These are phyloP conservation scores for Acanthaster planci DNA, from an alignment of 35 echinoderm and acorn worm genomes.

Conservation along the genomic window DNA sequence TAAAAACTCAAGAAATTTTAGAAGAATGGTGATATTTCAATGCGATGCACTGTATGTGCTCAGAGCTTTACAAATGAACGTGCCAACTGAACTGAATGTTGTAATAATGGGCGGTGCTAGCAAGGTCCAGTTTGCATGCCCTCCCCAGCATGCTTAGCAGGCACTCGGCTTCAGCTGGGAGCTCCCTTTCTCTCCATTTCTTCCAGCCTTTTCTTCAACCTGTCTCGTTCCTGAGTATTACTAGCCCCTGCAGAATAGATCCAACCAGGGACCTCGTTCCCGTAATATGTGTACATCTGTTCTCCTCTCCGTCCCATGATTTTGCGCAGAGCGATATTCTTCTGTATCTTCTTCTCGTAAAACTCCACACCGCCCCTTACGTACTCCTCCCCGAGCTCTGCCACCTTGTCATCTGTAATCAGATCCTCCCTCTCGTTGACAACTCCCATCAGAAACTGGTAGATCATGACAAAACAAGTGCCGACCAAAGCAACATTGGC, in stretches of 20 bases:
- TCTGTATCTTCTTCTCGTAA: conserved; percentile 70
- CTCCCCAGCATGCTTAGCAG: too few species aligned
- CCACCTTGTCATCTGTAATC: conserved; percentile 53
- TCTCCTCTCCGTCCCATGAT: conserved; percentile 78
- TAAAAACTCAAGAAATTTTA: too few species aligned
- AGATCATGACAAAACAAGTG: conserved; percentile 47
- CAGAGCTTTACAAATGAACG: too few species aligned
- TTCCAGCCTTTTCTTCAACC: conserved; percentile 48
- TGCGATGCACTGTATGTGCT: too few species aligned
- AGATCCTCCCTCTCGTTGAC: conserved; percentile 70
- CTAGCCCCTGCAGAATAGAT: conserved; percentile 58
- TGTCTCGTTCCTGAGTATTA: conserved; percentile 61
- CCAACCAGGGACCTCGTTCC: conserved; percentile 69
- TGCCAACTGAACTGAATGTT: too few species aligned
- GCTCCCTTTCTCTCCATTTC: too few species aligned
- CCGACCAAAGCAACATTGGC: conserved; percentile 34
- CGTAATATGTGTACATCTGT: conserved; percentile 87
- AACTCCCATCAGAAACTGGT: conserved; percentile 54
- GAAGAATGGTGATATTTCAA: too few species aligned
- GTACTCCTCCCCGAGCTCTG: conserved; percentile 60
- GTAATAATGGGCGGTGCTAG: too few species aligned
- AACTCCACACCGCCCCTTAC: conserved; percentile 84
- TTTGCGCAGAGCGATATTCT: conserved; percentile 72
- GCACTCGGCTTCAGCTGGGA: too few species aligned
- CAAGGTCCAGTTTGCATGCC: too few species aligned